Base-by-base conservation (phyloP, 2,113 vertebrate genomes). In the Pogona vitticeps region DNA sequence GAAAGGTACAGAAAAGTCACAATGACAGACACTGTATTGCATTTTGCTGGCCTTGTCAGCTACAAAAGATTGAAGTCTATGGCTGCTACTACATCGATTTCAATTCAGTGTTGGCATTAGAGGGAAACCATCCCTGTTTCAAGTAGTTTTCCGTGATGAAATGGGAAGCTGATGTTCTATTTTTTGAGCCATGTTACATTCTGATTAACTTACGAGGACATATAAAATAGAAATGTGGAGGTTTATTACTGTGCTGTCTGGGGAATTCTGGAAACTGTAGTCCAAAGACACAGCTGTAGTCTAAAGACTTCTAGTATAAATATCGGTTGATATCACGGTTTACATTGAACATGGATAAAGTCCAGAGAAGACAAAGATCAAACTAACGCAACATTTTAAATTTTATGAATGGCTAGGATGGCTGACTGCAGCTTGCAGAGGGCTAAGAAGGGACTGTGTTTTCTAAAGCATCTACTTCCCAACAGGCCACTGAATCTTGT, bases 1-100 rank as follows among this genome's bases (percentile, higher is more conserved):
- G 91, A 92, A 94, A 89, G 75, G 68, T 89, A 88, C 85, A 92
- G 92, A 94, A 94, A 84, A 92, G 63, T 86, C 88, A 90, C 89
- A 92, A 20, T 71, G 88, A 82, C 88, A 86, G 80, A 80, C 13
- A 82, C 68, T 0, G 36, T 70, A 33, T 14, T 88, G 83, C 42
- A 26, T 90, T 91, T 56, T 88, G 84, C 87, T 92, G 42, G 61
- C 85, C 92, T 90, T 90, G 91, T 85, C 88, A 88, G 88, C 82
- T 91, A 90, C 75, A 86, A 80, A 86, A 86, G 80, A 63, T 0
- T 80, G n/a, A 86, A 88, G 80, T 80, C 91, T 87, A 73, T 0
- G 0, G 28, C 40, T 75, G 21, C 36, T 15, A 31, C 58, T 90
- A 83, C 59, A 81, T 46, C 89, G 79, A 4, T 67, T 61, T 83